Evolutionary conservation across 2,113 vertebrate genomes (phyloP).

Genomic region (Diadophis punctatus): DNA sequence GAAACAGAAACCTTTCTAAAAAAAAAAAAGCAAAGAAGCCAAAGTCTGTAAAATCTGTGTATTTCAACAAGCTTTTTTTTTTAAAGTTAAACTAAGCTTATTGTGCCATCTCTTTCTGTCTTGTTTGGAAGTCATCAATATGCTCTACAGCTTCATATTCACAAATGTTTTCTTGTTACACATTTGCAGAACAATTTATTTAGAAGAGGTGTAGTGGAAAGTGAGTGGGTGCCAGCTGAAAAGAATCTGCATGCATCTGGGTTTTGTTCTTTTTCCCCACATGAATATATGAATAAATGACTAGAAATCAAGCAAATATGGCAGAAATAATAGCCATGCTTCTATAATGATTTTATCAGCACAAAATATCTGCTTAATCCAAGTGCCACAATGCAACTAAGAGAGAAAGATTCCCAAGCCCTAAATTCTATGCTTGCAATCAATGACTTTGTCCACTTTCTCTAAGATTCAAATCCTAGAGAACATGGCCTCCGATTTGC

Average conservation of each 20-base stretch:
- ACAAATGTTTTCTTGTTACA: neutral
- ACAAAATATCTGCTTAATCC: neutral
- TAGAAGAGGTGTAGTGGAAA: neutral
- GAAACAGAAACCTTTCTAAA: constrained; percentile 52
- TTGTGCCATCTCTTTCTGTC: constrained; percentile 43
- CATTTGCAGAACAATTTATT: neutral
- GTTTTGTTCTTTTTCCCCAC: neutral
- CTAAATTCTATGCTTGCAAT: neutral
- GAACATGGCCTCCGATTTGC: neutral
- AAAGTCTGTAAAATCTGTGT: constrained; percentile 44
- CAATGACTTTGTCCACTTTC: neutral
- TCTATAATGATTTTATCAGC: neutral
- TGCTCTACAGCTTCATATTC: constrained; percentile 33
- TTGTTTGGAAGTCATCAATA: constrained; percentile 44
- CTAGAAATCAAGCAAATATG: constrained; percentile 2
- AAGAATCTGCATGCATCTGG: neutral
- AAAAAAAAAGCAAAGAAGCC: constrained; percentile 15
- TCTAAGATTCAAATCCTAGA: neutral
- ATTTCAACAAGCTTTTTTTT: constrained; percentile 39
- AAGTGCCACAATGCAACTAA: neutral
- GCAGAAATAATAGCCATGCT: neutral
- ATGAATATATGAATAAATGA: neutral
- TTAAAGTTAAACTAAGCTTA: constrained; percentile 39
- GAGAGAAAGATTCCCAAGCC: neutral
- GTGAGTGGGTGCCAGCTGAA: neutral